Conservation (phyloP, 1,140 invertebrate genomes). For the Dolichoris vasculosae region DNA sequence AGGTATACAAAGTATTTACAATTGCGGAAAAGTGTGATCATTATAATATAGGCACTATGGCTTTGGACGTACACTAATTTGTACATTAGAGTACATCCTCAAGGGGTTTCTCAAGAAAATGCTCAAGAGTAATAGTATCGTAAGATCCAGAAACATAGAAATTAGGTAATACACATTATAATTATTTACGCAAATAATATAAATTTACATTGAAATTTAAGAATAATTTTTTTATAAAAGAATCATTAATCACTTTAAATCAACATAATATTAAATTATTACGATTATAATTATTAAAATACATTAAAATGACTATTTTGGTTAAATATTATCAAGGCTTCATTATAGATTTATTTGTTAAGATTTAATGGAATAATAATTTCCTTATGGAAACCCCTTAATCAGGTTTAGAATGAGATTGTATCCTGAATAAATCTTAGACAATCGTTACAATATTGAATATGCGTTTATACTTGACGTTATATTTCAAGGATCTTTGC, state of each 20-base stretch:
- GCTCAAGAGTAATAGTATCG: slow-evolving; percentile 19
- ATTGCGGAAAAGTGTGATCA: slow-evolving; percentile 70
- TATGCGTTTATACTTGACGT: slow-evolving; percentile 67
- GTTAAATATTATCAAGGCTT: slow-evolving; percentile 13
- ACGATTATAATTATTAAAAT: slow-evolving; percentile 14
- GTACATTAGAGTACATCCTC: slow-evolving; percentile 73
- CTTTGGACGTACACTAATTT: slow-evolving; percentile 75
- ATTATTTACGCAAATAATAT: not conserved
- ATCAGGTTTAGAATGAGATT: slow-evolving; percentile 67
- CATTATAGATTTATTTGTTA: not conserved
- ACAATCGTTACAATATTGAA: slow-evolving; percentile 65
- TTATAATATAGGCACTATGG: slow-evolving; percentile 75
- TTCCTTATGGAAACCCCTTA: slow-evolving; percentile 65
- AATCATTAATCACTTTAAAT: slow-evolving; percentile 2
- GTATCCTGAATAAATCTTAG: slow-evolving; percentile 68
- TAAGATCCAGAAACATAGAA: slow-evolving; percentile 42
- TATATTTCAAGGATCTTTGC: slow-evolving; percentile 62
- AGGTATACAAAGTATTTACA: slow-evolving; percentile 73
- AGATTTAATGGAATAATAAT: slow-evolving; percentile 37
- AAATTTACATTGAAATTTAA: slow-evolving; percentile 17
- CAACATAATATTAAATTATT: slow-evolving; percentile 51
- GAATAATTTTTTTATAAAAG: slow-evolving; percentile 28
- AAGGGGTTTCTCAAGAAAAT: slow-evolving; percentile 67
- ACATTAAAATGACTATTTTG: slow-evolving; percentile 4
- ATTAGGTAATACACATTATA: not conserved